These are phyloP conservation scores for Spondyliosoma cantharus DNA, from an alignment of 2,797 vertebrate genomes.

Conservation along the genomic window DNA sequence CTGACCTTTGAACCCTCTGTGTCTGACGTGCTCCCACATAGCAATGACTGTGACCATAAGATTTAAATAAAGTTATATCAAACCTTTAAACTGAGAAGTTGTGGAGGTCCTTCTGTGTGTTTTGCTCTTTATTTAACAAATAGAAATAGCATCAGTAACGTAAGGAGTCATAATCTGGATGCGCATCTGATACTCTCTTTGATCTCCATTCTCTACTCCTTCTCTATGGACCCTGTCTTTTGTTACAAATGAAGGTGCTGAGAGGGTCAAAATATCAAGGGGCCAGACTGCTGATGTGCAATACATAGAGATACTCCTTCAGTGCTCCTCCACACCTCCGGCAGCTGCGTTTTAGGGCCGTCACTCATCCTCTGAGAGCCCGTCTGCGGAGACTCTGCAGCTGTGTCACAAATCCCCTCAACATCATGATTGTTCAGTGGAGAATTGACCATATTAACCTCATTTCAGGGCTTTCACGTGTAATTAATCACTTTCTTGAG, in stretches of 20 bases:
- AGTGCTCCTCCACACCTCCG: conserved; percentile 48
- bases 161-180: conserved; percentile 15
- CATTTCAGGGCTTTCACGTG: conserved; percentile 33
- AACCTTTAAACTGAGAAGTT: neutral
- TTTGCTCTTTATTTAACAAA: conserved; percentile 30
- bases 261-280: conserved; percentile 67
- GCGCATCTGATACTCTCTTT: conserved; percentile 57
- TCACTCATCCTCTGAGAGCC: conserved; percentile 53
- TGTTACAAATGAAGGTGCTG: conserved; percentile 71
- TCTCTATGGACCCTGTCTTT: conserved; percentile 48
- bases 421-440: conserved; percentile 25
- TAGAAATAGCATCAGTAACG: neutral
- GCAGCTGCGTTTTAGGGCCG: conserved; percentile 54
- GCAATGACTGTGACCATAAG: neutral
- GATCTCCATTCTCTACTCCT: conserved; percentile 46
- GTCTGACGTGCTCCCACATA: neutral
- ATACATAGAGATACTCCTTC: conserved; percentile 43
- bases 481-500: conserved; percentile 12
- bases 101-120: neutral
- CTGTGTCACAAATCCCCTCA: conserved; percentile 54
- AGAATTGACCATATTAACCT: conserved; percentile 25
- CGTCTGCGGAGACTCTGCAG: conserved; percentile 48
- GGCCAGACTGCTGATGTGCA: conserved; percentile 56
- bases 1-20: conserved; percentile 51
- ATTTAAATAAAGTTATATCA: conserved; percentile 16